Conservation (phyloP, 2,113 vertebrate species). For the Halichoeres trimaculatus region DNA sequence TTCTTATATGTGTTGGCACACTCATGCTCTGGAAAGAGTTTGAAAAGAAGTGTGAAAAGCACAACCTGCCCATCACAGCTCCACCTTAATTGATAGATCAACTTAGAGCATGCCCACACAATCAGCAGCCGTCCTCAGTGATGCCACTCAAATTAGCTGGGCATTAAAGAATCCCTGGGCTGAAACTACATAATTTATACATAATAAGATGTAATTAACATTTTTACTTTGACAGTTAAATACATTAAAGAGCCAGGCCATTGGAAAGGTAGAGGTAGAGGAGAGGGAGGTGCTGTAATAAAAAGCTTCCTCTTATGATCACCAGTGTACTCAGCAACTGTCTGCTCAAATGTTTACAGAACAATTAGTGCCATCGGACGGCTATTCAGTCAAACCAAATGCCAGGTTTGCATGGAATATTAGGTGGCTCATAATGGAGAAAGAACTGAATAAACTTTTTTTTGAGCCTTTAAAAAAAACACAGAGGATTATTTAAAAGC, state of each 20-base stretch:
- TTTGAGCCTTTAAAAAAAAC: slow-evolving; percentile 14
- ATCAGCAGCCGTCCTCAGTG: slow-evolving; percentile 62
- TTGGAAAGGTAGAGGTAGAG: slow-evolving; percentile 34
- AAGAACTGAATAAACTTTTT: slow-evolving; percentile 42
- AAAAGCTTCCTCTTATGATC: slow-evolving; percentile 48
- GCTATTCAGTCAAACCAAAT: slow-evolving; percentile 72
- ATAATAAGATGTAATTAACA: slow-evolving; percentile 84
- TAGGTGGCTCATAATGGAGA: slow-evolving; percentile 59
- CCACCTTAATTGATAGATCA: slow-evolving; percentile 70
- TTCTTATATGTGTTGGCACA: slow-evolving; percentile 31
- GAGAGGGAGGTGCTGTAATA: slow-evolving; percentile 36
- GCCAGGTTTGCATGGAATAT: slow-evolving; percentile 72
- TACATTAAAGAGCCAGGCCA: slow-evolving; percentile 69
- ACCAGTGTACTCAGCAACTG: slow-evolving; percentile 43
- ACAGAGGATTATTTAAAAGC: background rate
- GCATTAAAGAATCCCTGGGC: slow-evolving; percentile 78
- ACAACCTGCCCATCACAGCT: slow-evolving; percentile 65
- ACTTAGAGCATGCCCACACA: slow-evolving; percentile 62
- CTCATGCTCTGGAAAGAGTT: slow-evolving; percentile 4
- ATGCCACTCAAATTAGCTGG: slow-evolving; percentile 75
- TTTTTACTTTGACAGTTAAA: slow-evolving; percentile 79
- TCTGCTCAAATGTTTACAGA: slow-evolving; percentile 74
- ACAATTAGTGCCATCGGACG: slow-evolving; percentile 64
- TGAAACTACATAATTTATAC: slow-evolving; percentile 79
- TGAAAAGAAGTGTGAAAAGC: slow-evolving; percentile 57